phyloP scores from a whole-genome alignment of 2,888 invertebrate genomes.

The Lasiommata megera region DNA sequence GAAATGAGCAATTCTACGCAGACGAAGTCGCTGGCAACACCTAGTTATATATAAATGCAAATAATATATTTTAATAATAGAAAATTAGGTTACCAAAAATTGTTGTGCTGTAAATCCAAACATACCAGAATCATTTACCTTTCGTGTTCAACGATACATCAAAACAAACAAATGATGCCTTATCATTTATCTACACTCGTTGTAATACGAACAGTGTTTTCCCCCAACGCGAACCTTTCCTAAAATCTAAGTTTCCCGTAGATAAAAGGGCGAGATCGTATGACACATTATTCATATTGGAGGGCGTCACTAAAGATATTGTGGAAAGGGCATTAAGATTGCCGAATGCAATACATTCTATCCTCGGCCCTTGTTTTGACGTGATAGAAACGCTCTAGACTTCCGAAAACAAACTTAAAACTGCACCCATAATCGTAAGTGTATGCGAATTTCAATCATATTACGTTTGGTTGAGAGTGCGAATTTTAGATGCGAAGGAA shows the following conservation, averaged over 20 bases:
- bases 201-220: slow-evolving; percentile 22
- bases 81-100: too few species aligned
- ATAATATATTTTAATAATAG: too few species aligned
- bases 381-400: slow-evolving; percentile 72
- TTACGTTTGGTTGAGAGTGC: slow-evolving; percentile 17
- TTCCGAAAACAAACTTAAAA: slow-evolving; percentile 50
- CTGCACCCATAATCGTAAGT: slow-evolving; percentile 26
- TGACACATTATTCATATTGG: slow-evolving; percentile 79
- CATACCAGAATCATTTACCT: neutral
- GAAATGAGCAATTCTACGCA: too few species aligned
- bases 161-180: slow-evolving; percentile 16
- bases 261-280: slow-evolving; percentile 74
- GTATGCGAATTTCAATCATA: slow-evolving; percentile 35
- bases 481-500: neutral
- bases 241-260: slow-evolving; percentile 52
- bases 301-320: slow-evolving; percentile 78
- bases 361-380: slow-evolving; percentile 77
- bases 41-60: too few species aligned
- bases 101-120: neutral
- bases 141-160: slow-evolving; percentile 10
- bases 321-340: slow-evolving; percentile 80
- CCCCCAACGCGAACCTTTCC: slow-evolving; percentile 26
- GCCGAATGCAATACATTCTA: slow-evolving; percentile 76
- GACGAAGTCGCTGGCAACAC: too few species aligned
- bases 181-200: slow-evolving; percentile 29